These are phyloP conservation scores for Sebastiscus albofasciatus DNA, from an alignment of 2,797 vertebrate species.

Conservation along the genomic window DNA sequence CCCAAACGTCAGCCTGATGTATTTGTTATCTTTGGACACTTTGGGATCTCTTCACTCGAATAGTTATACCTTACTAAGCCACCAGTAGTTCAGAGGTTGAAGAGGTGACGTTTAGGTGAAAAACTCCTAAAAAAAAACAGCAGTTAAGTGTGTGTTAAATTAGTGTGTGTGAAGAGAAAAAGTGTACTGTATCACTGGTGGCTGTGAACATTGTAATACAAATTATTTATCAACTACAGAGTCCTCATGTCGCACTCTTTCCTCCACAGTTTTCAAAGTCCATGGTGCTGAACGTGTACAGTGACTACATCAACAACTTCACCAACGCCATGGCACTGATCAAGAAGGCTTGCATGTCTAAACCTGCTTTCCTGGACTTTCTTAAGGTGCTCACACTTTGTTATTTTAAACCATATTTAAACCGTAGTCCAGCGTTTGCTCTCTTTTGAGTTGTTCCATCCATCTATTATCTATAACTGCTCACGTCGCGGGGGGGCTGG, in stretches of 20 bases:
- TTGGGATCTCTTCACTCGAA: not conserved
- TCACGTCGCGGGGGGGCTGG: too few relatives aligned
- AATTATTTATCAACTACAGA: not conserved
- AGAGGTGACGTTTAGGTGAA: not conserved
- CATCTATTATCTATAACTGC: too few relatives aligned
- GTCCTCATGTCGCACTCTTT: not conserved
- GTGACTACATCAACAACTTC: constrained; percentile 95
- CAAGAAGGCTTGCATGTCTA: constrained; percentile 92
- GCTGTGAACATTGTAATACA: not conserved
- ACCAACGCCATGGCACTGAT: constrained; percentile 91
- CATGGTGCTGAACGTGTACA: constrained; percentile 94
- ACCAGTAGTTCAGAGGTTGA: not conserved
- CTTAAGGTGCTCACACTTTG: constrained; percentile 85
- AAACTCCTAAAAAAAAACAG: not conserved
- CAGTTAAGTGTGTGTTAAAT: not conserved
- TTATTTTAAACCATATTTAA: not conserved
- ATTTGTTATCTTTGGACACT: not conserved
- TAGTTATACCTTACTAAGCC: not conserved
- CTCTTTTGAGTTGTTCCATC: not conserved
- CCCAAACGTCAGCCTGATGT: not conserved
- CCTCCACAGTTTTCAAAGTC: constrained; percentile 90
- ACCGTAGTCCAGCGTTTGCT: too few relatives aligned
- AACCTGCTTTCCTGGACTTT: constrained; percentile 91
- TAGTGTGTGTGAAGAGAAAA: not conserved
- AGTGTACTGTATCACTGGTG: not conserved